These are phyloP conservation scores for Xiphias gladius DNA, from an alignment of 2,113 vertebrate genomes.

Conservation along the genomic window DNA sequence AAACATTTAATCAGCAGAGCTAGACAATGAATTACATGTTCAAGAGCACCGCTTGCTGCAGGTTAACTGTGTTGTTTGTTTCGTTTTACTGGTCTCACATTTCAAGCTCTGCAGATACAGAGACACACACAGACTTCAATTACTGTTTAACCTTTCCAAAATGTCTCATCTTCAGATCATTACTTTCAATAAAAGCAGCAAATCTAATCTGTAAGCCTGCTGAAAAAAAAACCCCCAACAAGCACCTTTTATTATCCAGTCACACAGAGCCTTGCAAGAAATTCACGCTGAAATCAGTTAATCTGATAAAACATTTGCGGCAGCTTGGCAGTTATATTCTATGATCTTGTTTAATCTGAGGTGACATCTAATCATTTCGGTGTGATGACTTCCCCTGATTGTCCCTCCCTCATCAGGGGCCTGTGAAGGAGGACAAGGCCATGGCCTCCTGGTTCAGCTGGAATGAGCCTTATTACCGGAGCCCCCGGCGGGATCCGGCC, in stretches of 20 bases:
- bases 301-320: neutral
- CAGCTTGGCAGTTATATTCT: neutral
- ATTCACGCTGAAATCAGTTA: neutral
- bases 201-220: neutral
- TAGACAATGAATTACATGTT: neutral
- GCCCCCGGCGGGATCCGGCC: slow-evolving; percentile 84
- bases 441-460: slow-evolving; percentile 93
- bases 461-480: slow-evolving; percentile 85
- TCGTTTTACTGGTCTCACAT: neutral
- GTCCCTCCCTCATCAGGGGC: slow-evolving; percentile 6
- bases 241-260: neutral
- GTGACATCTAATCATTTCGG: neutral
- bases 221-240: neutral
- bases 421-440: slow-evolving; percentile 52
- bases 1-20: neutral
- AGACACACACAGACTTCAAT: neutral
- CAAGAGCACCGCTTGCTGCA: neutral
- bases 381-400: neutral
- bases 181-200: slow-evolving; percentile 1
- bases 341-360: neutral
- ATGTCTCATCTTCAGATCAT: neutral
- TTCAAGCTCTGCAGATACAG: neutral
- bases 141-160: slow-evolving; percentile 4
- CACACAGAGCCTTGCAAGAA: neutral
- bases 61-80: neutral